Conservation (phyloP, 2,888 invertebrate genomes). For the Zaprionus obscuricornis region DNA sequence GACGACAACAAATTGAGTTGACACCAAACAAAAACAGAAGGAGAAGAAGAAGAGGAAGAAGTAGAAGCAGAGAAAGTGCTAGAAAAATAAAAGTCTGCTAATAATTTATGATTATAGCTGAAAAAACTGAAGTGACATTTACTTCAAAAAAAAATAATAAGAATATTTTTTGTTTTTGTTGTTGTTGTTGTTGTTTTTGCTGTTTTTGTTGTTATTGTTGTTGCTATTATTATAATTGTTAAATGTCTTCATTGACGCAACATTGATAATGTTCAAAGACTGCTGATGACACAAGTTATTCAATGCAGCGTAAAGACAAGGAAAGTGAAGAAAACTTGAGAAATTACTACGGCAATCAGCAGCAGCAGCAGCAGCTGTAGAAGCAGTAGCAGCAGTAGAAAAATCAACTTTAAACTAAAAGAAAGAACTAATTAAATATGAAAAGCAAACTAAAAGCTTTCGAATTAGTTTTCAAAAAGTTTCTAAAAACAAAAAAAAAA, state of each 20-base stretch:
- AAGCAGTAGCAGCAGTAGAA: too few species aligned
- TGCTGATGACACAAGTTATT: conserved; percentile 17
- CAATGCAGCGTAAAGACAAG: too few species aligned
- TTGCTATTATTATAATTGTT: background rate
- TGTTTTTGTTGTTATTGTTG: conserved; percentile 1
- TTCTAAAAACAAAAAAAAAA: background rate
- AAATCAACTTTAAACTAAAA: too few species aligned
- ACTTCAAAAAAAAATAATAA: conserved; percentile 15
- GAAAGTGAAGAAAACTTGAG: background rate
- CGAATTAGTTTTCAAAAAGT: too few species aligned
- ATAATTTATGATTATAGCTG: conserved; percentile 55
- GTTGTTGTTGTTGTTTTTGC: conserved; percentile 1
- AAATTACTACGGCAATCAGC: too few species aligned
- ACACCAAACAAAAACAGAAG: conserved; percentile 22
- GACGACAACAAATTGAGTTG: conserved; percentile 39
- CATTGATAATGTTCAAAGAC: background rate
- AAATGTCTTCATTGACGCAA: conserved; percentile 29
- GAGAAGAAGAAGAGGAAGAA: background rate
- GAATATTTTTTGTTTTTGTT: background rate
- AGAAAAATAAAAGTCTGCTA: conserved; percentile 16
- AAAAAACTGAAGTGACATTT: conserved; percentile 29
- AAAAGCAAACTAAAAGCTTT: too few species aligned
- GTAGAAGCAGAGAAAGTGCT: too few species aligned
- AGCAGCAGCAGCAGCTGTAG: too few species aligned
- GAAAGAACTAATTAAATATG: too few species aligned